Conservation (phyloP, 1,140 invertebrate species). For the Antheraea mylitta region DNA sequence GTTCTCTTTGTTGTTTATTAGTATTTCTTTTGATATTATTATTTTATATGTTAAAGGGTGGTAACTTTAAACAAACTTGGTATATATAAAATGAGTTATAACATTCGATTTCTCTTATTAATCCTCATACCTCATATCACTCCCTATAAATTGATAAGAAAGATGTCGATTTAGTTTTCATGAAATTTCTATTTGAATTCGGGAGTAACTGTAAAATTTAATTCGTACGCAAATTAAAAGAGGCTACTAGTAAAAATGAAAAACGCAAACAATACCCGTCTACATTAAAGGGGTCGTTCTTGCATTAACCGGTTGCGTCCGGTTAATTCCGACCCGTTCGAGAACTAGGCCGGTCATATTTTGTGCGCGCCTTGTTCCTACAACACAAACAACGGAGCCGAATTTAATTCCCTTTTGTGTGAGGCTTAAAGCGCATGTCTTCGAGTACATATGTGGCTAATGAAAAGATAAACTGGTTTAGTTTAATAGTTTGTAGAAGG, state of each 20-base stretch:
- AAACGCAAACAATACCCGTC: constrained; percentile 15
- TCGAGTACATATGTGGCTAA: background rate
- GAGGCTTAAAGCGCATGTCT: constrained; percentile 1
- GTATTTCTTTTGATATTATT: too few relatives aligned
- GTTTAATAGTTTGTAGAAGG: background rate
- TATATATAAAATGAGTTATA: too few relatives aligned
- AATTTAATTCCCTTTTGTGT: constrained; percentile 11
- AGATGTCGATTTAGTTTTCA: too few relatives aligned
- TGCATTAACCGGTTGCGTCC: constrained; percentile 23
- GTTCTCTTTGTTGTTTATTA: too few relatives aligned
- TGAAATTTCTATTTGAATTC: too few relatives aligned
- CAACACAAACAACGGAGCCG: constrained; percentile 9
- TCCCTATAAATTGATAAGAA: too few relatives aligned
- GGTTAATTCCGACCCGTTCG: constrained; percentile 30
- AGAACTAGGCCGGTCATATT: constrained; percentile 16
- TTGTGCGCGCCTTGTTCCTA: background rate
- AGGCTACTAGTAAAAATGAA: background rate
- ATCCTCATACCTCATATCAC: too few relatives aligned
- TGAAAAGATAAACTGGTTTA: constrained; percentile 3
- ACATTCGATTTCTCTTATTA: too few relatives aligned
- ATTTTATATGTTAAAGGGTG: too few relatives aligned
- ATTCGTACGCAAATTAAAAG: background rate
- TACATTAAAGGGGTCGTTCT: constrained; percentile 13
- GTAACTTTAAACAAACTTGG: too few relatives aligned
- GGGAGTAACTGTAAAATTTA: background rate